Percentiles rank a stretch among this genome's conserved stretches.
Evolutionary conservation across 2,113 vertebrate genomes (phyloP).

Genomic region (Thalassarche chlororhynchos): DNA sequence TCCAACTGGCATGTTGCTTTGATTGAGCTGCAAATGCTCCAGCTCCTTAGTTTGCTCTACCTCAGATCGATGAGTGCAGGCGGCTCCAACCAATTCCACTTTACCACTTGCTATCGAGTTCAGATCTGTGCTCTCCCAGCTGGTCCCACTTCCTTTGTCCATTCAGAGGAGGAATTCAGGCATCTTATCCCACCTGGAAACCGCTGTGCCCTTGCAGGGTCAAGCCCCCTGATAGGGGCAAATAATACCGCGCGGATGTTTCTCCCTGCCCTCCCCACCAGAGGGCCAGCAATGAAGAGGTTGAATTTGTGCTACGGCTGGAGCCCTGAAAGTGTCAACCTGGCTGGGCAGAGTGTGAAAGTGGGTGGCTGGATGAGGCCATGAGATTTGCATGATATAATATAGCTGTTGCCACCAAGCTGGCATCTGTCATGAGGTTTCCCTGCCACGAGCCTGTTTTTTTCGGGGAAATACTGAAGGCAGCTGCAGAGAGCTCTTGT

Average conservation of each 20-base stretch:
- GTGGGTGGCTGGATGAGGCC: neutral
- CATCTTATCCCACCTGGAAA: neutral
- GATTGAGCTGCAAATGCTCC: slow-evolving; percentile 52
- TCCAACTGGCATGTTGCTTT: neutral
- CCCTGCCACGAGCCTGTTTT: neutral
- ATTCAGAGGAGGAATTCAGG: neutral
- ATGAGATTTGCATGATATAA: neutral
- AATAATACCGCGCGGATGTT: neutral
- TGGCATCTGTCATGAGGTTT: neutral
- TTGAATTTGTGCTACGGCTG: neutral
- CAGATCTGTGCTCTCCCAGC: neutral
- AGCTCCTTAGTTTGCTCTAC: neutral
- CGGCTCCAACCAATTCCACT: slow-evolving; percentile 45
- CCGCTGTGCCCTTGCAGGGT: neutral
- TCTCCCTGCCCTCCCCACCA: neutral
- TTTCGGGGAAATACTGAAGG: neutral
- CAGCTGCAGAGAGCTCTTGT: neutral
- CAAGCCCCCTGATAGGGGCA: neutral
- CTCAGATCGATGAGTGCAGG: slow-evolving; percentile 9
- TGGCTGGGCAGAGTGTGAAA: neutral
- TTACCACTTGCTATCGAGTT: neutral
- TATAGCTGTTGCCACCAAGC: neutral
- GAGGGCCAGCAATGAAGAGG: neutral
- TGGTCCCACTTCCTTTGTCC: neutral
- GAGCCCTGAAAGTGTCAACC: neutral